A percentile compares a stretch with the other conserved stretches of the same genome.
phyloP scores from a whole-genome alignment of 1,140 invertebrate species.

The Antheraea mylitta region DNA sequence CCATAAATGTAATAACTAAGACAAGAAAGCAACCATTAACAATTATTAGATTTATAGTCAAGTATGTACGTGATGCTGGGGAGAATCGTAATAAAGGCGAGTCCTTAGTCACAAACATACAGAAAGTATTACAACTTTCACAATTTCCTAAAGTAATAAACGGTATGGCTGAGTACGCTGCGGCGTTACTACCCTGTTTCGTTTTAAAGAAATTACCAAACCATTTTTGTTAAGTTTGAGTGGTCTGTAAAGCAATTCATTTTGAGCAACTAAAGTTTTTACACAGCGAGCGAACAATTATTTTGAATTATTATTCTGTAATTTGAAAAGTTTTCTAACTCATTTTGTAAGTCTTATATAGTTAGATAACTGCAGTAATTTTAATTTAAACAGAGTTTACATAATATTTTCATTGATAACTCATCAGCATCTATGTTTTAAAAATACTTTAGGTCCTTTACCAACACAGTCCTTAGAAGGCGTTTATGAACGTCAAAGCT shows the following conservation, averaged over 20 bases:
- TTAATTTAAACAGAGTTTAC: too few species aligned
- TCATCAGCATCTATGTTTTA: too few species aligned
- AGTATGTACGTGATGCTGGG: too few species aligned
- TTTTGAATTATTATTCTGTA: constrained; percentile 44
- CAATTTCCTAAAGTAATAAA: background rate
- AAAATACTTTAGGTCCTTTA: too few species aligned
- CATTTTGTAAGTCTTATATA: too few species aligned
- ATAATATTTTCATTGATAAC: too few species aligned
- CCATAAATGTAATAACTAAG: too few species aligned
- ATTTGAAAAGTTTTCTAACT: constrained; percentile 43
- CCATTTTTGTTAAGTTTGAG: background rate
- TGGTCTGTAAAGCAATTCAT: background rate
- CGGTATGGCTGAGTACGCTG: background rate
- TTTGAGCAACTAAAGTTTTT: constrained; percentile 29
- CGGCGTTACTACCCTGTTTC: background rate
- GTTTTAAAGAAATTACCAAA: constrained; percentile 1
- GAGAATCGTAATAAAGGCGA: background rate
- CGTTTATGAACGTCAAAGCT: too few species aligned
- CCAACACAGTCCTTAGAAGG: too few species aligned
- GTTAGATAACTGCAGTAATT: constrained; percentile 17
- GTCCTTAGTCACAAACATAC: background rate
- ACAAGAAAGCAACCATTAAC: too few species aligned
- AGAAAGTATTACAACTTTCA: background rate
- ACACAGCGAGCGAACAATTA: constrained; percentile 37
- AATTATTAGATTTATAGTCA: too few species aligned